These are phyloP conservation scores for Dipodomys spectabilis DNA, from an alignment of 2,113 vertebrate species.

Conservation along the genomic window DNA sequence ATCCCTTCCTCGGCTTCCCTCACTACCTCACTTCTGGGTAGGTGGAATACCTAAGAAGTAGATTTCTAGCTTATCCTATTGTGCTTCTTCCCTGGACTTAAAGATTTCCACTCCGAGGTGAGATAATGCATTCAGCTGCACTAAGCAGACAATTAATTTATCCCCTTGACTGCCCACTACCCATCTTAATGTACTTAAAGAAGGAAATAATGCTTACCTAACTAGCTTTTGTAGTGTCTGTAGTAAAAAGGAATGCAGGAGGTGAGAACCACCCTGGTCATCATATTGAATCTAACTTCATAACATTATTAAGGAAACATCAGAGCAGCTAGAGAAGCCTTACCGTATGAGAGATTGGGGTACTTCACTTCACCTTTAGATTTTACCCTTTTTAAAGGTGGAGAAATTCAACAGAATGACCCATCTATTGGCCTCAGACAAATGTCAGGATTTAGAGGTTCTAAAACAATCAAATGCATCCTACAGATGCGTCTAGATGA, in stretches of 20 bases:
- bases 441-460: not conserved
- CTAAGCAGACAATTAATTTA: constrained; percentile 74
- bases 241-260: not conserved
- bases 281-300: constrained; percentile 63
- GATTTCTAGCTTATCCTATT: constrained; percentile 30
- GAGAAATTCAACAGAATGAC: constrained; percentile 28
- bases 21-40: not conserved
- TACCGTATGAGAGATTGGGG: not conserved
- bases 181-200: constrained; percentile 63
- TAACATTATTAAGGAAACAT: constrained; percentile 61
- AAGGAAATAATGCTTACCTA: constrained; percentile 58
- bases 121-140: constrained; percentile 61
- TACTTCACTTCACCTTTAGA: constrained; percentile 45
- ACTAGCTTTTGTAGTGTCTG: constrained; percentile 37
- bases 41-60: constrained; percentile 29
- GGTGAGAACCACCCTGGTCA: constrained; percentile 38
- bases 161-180: constrained; percentile 54
- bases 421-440: not conserved
- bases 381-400: constrained; percentile 47
- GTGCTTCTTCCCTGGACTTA: constrained; percentile 35
- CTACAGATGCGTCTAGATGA: not conserved
- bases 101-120: constrained; percentile 58
- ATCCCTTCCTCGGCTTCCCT: not conserved
- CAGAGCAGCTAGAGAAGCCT: constrained; percentile 33
- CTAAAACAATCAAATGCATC: constrained; percentile 8